Conservation (phyloP, 2,113 vertebrate genomes). For the Cairina moschata region DNA sequence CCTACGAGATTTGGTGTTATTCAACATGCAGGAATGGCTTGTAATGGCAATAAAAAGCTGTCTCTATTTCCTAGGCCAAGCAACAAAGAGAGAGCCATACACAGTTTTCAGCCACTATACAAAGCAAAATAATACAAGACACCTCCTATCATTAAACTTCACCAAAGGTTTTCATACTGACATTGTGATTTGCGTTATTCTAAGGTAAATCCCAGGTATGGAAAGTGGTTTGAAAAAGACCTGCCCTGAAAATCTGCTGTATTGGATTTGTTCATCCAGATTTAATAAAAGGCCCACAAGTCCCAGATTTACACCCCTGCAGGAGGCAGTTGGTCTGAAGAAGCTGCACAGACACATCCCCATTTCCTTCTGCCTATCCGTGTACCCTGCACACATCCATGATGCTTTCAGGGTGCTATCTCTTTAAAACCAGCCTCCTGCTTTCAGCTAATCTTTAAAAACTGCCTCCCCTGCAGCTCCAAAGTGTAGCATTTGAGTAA, state of each 20-base stretch:
- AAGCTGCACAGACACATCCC: neutral
- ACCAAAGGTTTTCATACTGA: neutral
- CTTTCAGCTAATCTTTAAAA: neutral
- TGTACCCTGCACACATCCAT: neutral
- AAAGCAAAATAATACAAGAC: neutral
- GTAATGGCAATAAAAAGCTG: neutral
- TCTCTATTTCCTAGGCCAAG: neutral
- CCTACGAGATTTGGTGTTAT: neutral
- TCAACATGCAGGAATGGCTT: neutral
- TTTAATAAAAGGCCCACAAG: neutral
- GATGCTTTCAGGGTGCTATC: neutral
- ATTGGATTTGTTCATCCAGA: neutral
- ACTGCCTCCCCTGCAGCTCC: neutral
- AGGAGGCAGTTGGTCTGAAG: neutral
- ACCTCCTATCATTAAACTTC: neutral
- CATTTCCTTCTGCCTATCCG: neutral
- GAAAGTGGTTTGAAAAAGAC: neutral
- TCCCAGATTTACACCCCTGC: neutral
- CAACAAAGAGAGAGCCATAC: neutral
- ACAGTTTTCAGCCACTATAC: neutral
- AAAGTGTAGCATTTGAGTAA: neutral
- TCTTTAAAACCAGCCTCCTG: neutral
- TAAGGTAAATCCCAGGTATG: neutral
- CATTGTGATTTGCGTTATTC: neutral
- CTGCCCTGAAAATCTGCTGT: neutral